Evolutionary conservation across 2,797 vertebrate genomes (phyloP).

Genomic region (Periparus ater): DNA sequence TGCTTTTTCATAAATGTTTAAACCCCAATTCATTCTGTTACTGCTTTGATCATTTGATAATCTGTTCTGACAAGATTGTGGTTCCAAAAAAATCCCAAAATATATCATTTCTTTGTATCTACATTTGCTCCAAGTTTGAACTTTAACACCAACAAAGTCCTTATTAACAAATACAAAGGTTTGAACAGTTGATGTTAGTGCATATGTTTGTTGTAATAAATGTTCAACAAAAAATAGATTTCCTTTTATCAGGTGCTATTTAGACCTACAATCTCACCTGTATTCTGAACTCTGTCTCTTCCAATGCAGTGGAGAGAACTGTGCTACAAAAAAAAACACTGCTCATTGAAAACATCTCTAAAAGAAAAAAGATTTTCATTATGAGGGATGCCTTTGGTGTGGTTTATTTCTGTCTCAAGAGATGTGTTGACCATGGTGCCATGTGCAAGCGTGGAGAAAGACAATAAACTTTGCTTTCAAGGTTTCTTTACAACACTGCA

Average conservation of each 20-base stretch:
- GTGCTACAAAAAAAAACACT: background rate
- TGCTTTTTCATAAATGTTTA: slow-evolving; percentile 78
- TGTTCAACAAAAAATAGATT: background rate
- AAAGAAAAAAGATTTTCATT: background rate
- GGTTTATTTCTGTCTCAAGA: background rate
- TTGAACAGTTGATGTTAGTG: background rate
- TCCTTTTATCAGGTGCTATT: background rate
- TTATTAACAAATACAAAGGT: background rate
- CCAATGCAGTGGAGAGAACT: background rate
- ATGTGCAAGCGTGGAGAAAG: background rate
- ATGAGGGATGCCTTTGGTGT: background rate
- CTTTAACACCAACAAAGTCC: slow-evolving; percentile 13
- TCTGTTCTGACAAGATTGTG: slow-evolving; percentile 69
- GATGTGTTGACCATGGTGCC: background rate
- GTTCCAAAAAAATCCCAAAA: slow-evolving; percentile 35
- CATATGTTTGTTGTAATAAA: background rate
- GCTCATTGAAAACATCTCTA: background rate
- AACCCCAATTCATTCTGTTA: slow-evolving; percentile 71
- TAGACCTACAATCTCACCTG: background rate
- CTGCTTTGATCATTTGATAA: slow-evolving; percentile 74
- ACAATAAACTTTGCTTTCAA: background rate
- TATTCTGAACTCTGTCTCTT: background rate
- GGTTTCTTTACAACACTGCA: background rate
- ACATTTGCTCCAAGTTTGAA: background rate
- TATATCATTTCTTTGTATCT: background rate